Evolutionary conservation across 2,888 invertebrate genomes (phyloP), one percentile per base, ranked within the genome.

Genomic region (Drosophila kanekoi): DNA sequence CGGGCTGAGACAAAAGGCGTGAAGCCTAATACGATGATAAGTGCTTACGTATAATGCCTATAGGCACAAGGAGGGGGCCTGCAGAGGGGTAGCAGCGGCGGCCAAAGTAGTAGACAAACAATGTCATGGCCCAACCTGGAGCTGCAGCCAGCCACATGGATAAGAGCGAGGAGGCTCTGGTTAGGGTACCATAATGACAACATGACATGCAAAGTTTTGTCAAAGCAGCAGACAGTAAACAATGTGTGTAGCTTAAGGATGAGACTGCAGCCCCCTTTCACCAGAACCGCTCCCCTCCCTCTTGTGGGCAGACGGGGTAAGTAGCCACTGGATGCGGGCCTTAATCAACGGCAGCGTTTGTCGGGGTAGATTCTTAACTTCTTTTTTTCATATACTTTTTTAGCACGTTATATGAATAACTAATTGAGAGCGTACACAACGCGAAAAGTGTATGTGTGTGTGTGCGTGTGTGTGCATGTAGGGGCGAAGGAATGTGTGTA

Each of bases 181-280:
- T 53, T 53, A 67, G 57, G 63, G 61, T 67, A 53, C 64, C 77
- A 70, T 81, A 75, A 87, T 87, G 85, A 84, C 87, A 87, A 82
- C 81, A 87, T 82, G 86, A 82, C 88, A 82, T 77, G 88, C 84
- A 86, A 82, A 77, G 56, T 77, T 69, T 82, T 88, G 84, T 84
- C 83, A 84, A 84, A 84, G 84, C 77, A 73, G 66, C 83, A 81
- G 82, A 81, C 87, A 66, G 71, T 65, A 81, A 79, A 84, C 77
- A 85, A 76, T 79, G 62, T 69, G 44, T 52, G 47, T 18, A 18
- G 54, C 65, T 58, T 63, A 66, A 70, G 63, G 77, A 78, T 80
- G 68, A 77, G 73, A 6, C 35, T 20, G 48, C 28, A 28, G 0
- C 8, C 28, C 28, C 51, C 41, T 23, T 23, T 23, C 5, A 5